A percentile compares a stretch with the other conserved stretches of the same genome.
Conservation (phyloP, 2,113 vertebrate genomes). For the Hyperopisus bebe region DNA sequence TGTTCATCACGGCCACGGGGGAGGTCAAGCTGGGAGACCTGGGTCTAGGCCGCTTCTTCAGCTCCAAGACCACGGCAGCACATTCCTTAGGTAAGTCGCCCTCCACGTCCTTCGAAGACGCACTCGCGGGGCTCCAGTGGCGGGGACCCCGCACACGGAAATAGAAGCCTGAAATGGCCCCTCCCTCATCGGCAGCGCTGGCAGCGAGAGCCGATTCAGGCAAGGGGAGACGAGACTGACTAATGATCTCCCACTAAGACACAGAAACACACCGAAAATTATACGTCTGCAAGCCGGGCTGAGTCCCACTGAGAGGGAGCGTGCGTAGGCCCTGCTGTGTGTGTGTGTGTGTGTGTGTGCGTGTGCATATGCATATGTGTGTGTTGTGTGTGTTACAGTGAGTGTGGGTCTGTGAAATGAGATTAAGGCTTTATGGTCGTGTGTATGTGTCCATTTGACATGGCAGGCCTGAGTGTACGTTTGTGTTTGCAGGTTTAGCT, state of each 20-base stretch:
- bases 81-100: conserved; percentile 71
- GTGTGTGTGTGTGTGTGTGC: background rate
- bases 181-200: background rate
- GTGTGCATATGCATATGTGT: background rate
- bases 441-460: too few species aligned
- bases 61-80: conserved; percentile 76
- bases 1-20: conserved; percentile 76
- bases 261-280: background rate
- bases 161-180: background rate
- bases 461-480: background rate
- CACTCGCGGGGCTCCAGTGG: background rate
- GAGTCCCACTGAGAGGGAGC: background rate
- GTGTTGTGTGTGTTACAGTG: background rate
- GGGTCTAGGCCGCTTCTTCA: conserved; percentile 73
- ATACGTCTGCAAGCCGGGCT: background rate
- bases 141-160: background rate
- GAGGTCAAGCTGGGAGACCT: conserved; percentile 77
- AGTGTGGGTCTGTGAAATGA: background rate
- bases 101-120: background rate
- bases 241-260: conserved; percentile 1
- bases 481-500: too few species aligned
- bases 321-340: background rate
- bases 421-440: background rate
- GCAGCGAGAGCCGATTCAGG: background rate
- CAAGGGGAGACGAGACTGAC: background rate